Evolutionary conservation across 2,113 vertebrate genomes (phyloP).

Genomic region (Reinhardtius hippoglossoides): DNA sequence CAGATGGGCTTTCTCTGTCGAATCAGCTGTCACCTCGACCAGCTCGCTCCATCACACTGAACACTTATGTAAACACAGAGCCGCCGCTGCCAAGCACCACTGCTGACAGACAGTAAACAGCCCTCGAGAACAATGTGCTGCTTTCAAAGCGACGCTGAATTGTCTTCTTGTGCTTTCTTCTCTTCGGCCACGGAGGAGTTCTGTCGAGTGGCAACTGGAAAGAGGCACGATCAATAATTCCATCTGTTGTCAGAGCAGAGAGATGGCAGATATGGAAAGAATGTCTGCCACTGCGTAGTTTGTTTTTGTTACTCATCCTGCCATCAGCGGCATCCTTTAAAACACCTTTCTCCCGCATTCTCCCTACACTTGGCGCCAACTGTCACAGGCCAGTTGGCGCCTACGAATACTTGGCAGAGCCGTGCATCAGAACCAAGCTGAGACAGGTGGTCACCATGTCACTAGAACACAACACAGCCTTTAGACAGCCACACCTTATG

Average conservation of each 20-base stretch:
- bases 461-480: constrained; percentile 12
- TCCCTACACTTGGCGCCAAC: constrained; percentile 41
- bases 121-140: constrained; percentile 67
- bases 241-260: constrained; percentile 38
- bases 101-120: constrained; percentile 76
- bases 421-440: constrained; percentile 29
- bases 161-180: constrained; percentile 68
- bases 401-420: constrained; percentile 54
- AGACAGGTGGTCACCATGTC: constrained; percentile 33
- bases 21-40: constrained; percentile 69
- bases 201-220: constrained; percentile 25
- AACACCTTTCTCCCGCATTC: constrained; percentile 37
- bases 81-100: constrained; percentile 75
- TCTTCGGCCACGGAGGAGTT: constrained; percentile 29
- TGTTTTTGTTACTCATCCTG: too few species aligned
- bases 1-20: constrained; percentile 70
- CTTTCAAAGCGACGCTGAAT: constrained; percentile 73
- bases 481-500: neutral
- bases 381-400: constrained; percentile 60
- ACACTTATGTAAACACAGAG: constrained; percentile 75
- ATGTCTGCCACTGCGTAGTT: constrained; percentile 9
- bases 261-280: constrained; percentile 52
- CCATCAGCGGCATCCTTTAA: constrained; percentile 13
- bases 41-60: constrained; percentile 62
- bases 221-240: constrained; percentile 34